Evolutionary conservation across 2,888 invertebrate species (phyloP), one percentile per base, ranked within the genome.

Genomic region (Drosophila kokeensis): DNA sequence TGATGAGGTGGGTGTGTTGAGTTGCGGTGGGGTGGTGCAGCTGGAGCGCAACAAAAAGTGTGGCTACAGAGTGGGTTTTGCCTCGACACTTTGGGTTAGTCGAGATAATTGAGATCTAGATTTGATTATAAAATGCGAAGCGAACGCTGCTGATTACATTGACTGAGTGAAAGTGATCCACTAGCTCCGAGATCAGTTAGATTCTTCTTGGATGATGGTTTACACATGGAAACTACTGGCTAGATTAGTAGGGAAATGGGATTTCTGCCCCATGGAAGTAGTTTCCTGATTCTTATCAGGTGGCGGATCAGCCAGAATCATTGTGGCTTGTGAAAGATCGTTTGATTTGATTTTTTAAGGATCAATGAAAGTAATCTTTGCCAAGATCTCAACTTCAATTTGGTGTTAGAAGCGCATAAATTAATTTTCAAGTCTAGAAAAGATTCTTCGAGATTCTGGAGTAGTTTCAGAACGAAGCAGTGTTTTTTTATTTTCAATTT

Each of bases 1-100:
- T 70, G 75, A 49, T 66, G 34, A 30, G 13, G 38, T 50, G 29
- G 40, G 21, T n/a, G 29, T 10, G 68, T 49, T 18, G 63, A 15
- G 48, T 24, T 30, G 24, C 10, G n/a, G 40, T 49, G 6, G 15
- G 7, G n/a, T 48, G 15, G 18, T 11, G n/a, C 7, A 13, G 24
- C 21, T 13, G 18, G 1, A 15, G 40, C 15, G 24, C 8, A 45
- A 45, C 30, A 29, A 24, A 38, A 13, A 36, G 15, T 13, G 53
- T 2, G 36, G 24, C 24, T 21, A 7, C 54, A 40, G 3, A 24
- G 58, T 21, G 53, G n/a, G 29, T 4, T 38, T 34, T 36, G 11
- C 34, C 21, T 21, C 38, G 13, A 54, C 40, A 73, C 27, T 64
- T 71, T 40, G 13, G 15, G 1, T 30, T 53, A 36, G 63, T 60